A percentile compares a stretch with the other conserved stretches of the same genome.
Evolutionary conservation across 2,888 invertebrate genomes (phyloP).

Genomic region (Suillia variegata): DNA sequence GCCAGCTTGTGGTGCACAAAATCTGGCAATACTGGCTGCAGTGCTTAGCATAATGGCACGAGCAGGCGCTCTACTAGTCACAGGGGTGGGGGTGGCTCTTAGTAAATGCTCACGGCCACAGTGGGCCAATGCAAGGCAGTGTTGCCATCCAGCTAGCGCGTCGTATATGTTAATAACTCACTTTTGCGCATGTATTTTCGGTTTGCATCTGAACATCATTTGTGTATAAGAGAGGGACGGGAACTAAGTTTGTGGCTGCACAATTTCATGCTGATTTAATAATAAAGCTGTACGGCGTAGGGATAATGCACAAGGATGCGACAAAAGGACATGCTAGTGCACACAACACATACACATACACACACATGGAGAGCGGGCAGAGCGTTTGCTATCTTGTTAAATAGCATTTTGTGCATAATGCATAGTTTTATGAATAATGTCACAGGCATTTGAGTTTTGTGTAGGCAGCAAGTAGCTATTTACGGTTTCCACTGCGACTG

Average conservation of each 20-base stretch:
- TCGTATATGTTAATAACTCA: slow-evolving; percentile 54
- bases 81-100: too few relatives aligned
- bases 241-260: slow-evolving; percentile 30
- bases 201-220: slow-evolving; percentile 4
- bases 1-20: slow-evolving; percentile 37
- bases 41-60: slow-evolving; percentile 53
- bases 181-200: slow-evolving; percentile 9
- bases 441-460: slow-evolving; percentile 1
- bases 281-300: slow-evolving; percentile 34
- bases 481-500: neutral
- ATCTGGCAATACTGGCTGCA: slow-evolving; percentile 49
- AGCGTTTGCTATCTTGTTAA: slow-evolving; percentile 11
- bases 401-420: slow-evolving; percentile 41
- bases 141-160: slow-evolving; percentile 31
- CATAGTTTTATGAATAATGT: slow-evolving; percentile 44
- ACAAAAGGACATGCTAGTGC: neutral
- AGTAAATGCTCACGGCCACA: slow-evolving; percentile 23
- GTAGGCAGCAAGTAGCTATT: neutral
- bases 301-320: neutral
- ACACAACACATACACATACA: neutral
- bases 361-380: too few relatives aligned
- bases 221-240: slow-evolving; percentile 28
- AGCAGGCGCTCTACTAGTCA: too few relatives aligned
- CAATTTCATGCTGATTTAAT: slow-evolving; percentile 40
- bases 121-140: neutral